These are phyloP conservation scores for Hippasteria phrygiana DNA, from an alignment of 53 echinoderm and acorn worm genomes.

Conservation along the genomic window DNA sequence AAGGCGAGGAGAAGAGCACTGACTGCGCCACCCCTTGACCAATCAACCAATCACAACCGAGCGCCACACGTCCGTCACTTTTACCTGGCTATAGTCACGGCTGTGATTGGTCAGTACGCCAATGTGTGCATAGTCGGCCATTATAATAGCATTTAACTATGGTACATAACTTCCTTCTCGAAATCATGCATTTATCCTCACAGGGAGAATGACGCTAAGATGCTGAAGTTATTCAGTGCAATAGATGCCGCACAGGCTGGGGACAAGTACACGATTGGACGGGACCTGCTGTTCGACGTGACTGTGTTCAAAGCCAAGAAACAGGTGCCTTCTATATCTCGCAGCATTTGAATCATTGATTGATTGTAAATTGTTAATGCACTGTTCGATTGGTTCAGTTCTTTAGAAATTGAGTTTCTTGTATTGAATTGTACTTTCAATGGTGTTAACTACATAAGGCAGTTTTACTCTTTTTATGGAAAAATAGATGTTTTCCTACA, in stretches of 20 bases:
- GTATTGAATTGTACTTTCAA: too few species aligned
- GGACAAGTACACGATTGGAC: conserved; percentile 81
- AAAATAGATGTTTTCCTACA: too few species aligned
- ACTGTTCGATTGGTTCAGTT: background rate
- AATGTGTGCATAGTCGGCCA: too few species aligned
- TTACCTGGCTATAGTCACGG: too few species aligned
- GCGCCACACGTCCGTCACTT: too few species aligned
- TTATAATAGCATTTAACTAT: too few species aligned
- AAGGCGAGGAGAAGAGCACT: background rate
- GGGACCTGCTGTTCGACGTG: conserved; percentile 84
- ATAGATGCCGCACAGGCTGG: conserved; percentile 87
- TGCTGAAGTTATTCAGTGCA: conserved; percentile 83
- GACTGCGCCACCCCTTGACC: too few species aligned
- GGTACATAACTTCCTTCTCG: background rate
- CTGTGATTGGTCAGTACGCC: too few species aligned
- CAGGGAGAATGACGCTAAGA: conserved; percentile 89
- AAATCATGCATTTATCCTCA: background rate
- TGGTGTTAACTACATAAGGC: too few species aligned
- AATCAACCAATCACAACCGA: too few species aligned
- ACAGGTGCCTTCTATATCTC: conserved; percentile 60
- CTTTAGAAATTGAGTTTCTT: too few species aligned
- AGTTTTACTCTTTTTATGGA: too few species aligned
- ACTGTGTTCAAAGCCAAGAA: conserved; percentile 69
- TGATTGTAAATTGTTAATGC: background rate
- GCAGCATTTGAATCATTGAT: conserved; percentile 30